Conservation (phyloP, 2,797 vertebrate species). For the Florisuga fusca region DNA sequence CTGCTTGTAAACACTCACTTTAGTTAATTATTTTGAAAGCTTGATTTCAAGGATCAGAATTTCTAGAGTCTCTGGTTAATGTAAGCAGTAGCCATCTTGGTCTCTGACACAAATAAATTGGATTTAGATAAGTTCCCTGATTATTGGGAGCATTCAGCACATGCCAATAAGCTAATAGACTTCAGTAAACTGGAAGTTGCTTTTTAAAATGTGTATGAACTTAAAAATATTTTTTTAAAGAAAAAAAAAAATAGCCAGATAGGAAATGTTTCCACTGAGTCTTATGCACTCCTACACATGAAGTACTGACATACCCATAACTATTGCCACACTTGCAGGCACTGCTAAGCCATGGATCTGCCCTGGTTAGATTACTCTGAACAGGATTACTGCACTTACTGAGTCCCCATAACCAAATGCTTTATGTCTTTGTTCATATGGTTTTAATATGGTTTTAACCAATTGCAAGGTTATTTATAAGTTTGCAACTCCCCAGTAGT, state of each 20-base stretch:
- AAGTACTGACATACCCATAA: constrained; percentile 13
- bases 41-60: background rate
- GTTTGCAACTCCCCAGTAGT: constrained; percentile 90
- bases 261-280: background rate
- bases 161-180: background rate
- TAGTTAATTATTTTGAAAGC: background rate
- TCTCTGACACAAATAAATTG: background rate
- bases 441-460: constrained; percentile 92
- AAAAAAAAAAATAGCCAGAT: background rate
- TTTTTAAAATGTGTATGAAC: background rate
- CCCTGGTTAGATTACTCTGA: constrained; percentile 76
- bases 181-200: background rate
- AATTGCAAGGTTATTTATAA: constrained; percentile 96
- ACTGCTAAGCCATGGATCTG: constrained; percentile 40
- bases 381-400: constrained; percentile 75
- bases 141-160: background rate
- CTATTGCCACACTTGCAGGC: constrained; percentile 1
- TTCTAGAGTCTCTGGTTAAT: background rate
- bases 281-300: background rate
- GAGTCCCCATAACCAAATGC: constrained; percentile 75
- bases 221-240: background rate
- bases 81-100: background rate
- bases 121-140: background rate
- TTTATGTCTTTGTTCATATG: constrained; percentile 88
- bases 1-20: background rate